Conservation (phyloP, 2,888 invertebrate genomes). For the Sycophila texana region DNA sequence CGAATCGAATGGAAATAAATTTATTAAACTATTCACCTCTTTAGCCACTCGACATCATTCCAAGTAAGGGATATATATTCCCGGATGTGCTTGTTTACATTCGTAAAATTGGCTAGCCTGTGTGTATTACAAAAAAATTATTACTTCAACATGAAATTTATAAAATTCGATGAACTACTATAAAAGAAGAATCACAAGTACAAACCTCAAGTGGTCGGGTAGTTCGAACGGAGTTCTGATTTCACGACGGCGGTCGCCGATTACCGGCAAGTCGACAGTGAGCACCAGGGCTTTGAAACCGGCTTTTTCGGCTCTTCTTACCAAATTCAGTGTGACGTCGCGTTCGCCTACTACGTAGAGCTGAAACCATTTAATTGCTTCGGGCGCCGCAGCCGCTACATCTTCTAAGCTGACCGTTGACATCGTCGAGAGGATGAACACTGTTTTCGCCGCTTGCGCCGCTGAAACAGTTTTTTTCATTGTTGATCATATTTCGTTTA, state of each 20-base stretch:
- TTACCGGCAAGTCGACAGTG: slow-evolving; percentile 92
- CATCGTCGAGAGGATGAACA: slow-evolving; percentile 90
- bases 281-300: slow-evolving; percentile 91
- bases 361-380: slow-evolving; percentile 91
- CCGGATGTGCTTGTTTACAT: too few relatives aligned
- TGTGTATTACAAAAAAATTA: not conserved
- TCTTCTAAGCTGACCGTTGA: slow-evolving; percentile 93
- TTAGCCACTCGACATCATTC: slow-evolving; percentile 92
- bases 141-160: slow-evolving; percentile 57
- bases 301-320: slow-evolving; percentile 86
- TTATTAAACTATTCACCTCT: too few relatives aligned
- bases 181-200: too few relatives aligned
- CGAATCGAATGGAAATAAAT: too few relatives aligned
- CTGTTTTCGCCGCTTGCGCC: slow-evolving; percentile 84
- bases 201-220: too few relatives aligned
- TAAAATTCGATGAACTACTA: too few relatives aligned
- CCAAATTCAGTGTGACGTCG: slow-evolving; percentile 83
- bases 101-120: slow-evolving; percentile 92
- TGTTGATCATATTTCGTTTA: too few relatives aligned
- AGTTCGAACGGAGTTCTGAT: too few relatives aligned
- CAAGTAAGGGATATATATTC: too few relatives aligned
- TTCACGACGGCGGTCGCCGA: slow-evolving; percentile 90
- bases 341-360: slow-evolving; percentile 92
- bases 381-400: slow-evolving; percentile 86
- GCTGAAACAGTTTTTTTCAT: slow-evolving; percentile 80